These are phyloP conservation scores for Gymnothorax reevesii DNA, from an alignment of 2,797 vertebrate species.

Conservation along the genomic window DNA sequence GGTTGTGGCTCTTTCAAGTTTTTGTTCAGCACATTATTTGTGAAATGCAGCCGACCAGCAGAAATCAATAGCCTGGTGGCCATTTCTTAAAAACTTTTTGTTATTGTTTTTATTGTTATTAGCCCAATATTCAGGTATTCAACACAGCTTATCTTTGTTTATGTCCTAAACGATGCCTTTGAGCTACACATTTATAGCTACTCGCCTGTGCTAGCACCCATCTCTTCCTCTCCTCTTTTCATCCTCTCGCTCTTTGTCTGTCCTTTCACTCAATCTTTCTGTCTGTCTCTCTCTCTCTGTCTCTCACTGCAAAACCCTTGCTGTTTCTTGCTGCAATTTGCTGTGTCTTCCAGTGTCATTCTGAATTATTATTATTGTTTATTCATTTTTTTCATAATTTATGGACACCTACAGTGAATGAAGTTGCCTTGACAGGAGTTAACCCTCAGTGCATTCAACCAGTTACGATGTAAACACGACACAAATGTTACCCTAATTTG, in stretches of 20 bases:
- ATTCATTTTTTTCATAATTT: too few relatives aligned
- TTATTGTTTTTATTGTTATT: not conserved
- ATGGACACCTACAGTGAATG: not conserved
- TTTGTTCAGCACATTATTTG: not conserved
- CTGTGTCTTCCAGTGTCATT: not conserved
- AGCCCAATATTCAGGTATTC: not conserved
- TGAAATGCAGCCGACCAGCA: too few relatives aligned
- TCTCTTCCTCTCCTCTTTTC: not conserved
- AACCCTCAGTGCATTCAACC: not conserved
- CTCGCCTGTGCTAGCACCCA: not conserved
- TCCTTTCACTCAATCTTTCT: not conserved
- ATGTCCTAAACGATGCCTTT: not conserved
- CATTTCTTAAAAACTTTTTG: not conserved
- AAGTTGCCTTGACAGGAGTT: not conserved
- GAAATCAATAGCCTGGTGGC: not conserved
- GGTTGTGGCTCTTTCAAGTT: constrained; percentile 1
- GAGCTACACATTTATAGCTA: not conserved
- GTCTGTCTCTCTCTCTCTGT: too few relatives aligned
- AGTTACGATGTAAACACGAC: not conserved
- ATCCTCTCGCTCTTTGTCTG: not conserved
- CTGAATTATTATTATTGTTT: too few relatives aligned
- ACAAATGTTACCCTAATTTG: not conserved
- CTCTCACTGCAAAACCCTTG: not conserved
- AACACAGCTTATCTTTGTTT: not conserved
- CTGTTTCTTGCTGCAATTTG: not conserved